These are phyloP conservation scores for Pituophis catenifer DNA, from an alignment of 2,113 vertebrate species.

Conservation along the genomic window DNA sequence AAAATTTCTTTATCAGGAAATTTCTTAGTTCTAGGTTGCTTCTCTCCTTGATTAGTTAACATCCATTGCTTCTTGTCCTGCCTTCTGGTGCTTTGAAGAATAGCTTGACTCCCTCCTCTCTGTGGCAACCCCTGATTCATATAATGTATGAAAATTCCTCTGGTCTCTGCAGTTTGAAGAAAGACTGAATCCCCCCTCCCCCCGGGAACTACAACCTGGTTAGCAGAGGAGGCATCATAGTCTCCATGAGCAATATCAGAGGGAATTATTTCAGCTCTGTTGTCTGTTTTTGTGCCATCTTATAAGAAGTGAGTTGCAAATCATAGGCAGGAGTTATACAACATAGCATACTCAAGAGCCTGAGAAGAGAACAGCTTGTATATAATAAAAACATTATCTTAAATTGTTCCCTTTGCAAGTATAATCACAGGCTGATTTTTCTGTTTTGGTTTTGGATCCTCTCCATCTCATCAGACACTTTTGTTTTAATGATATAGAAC, in stretches of 20 bases:
- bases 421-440: neutral
- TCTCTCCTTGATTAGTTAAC: no score
- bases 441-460: constrained; percentile 1
- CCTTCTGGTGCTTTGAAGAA: no score
- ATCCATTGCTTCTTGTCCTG: no score
- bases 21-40: no score
- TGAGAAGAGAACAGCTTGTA: neutral
- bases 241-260: neutral
- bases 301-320: neutral
- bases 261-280: neutral
- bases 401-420: constrained; percentile 17
- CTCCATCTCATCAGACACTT: neutral
- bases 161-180: neutral
- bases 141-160: neutral
- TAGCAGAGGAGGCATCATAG: neutral
- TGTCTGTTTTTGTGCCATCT: neutral
- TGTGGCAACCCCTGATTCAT: no score
- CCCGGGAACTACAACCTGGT: neutral
- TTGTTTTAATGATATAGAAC: neutral
- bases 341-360: neutral
- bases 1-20: no score
- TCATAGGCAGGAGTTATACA: neutral
- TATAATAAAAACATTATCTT: constrained; percentile 18
- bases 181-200: neutral
- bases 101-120: no score